Conservation (phyloP, 2,888 invertebrate species). For the Oligia latruncula region DNA sequence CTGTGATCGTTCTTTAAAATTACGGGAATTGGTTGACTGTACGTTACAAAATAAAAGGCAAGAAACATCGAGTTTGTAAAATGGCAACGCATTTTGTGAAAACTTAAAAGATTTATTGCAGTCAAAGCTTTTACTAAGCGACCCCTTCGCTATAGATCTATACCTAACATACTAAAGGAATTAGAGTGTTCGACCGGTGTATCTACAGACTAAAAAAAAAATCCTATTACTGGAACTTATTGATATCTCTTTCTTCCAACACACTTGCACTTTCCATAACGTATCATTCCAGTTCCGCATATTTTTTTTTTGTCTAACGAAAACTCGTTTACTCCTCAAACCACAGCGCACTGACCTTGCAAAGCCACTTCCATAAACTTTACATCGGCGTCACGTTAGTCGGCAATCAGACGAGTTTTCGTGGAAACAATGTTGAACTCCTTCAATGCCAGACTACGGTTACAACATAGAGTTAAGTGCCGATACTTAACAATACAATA, state of each 20-base stretch:
- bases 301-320: neutral
- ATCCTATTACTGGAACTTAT: neutral
- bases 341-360: conserved; percentile 31
- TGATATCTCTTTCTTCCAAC: neutral
- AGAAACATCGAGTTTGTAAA: too few relatives aligned
- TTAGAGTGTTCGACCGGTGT: neutral
- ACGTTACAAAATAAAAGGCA: too few relatives aligned
- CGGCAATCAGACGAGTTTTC: conserved; percentile 62
- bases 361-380: conserved; percentile 32
- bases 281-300: neutral
- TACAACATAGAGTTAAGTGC: conserved; percentile 31
- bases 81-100: neutral
- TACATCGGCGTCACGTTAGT: conserved; percentile 33
- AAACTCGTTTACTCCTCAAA: neutral
- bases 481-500: conserved; percentile 34
- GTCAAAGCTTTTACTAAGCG: neutral
- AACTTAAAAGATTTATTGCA: neutral
- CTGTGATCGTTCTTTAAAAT: too few relatives aligned
- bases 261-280: neutral
- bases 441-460: conserved; percentile 65
- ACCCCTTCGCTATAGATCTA: too few relatives aligned
- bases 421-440: conserved; percentile 64
- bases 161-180: neutral
- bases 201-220: neutral
- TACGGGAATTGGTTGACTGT: too few relatives aligned